Conservation (phyloP, 2,797 vertebrate genomes). For the Squalus acanthias region DNA sequence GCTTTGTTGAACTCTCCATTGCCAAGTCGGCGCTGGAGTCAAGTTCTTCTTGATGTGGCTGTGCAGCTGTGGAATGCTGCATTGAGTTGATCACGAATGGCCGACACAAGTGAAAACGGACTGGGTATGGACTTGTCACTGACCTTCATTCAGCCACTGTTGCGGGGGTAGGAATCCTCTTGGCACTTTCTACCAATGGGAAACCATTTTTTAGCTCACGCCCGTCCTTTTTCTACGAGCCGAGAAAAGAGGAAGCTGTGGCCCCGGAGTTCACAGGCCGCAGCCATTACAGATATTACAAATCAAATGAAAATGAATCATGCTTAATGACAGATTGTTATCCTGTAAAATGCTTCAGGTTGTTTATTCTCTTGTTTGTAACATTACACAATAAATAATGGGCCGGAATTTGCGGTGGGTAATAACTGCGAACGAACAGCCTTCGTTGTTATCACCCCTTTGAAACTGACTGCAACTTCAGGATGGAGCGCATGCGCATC, state of each 20-base stretch:
- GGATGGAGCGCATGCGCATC: too few relatives aligned
- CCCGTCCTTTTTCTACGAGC: neutral
- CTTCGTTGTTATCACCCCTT: too few relatives aligned
- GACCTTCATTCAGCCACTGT: neutral
- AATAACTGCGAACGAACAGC: too few relatives aligned
- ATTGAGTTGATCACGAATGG: neutral
- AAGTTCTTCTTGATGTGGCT: neutral
- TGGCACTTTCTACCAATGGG: neutral
- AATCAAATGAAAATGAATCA: neutral
- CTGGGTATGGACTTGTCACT: neutral
- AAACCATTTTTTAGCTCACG: neutral
- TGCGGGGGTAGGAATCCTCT: neutral
- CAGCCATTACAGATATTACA: neutral
- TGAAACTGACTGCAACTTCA: too few relatives aligned
- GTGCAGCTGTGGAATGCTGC: neutral
- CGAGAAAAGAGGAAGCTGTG: neutral
- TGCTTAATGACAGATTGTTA: neutral
- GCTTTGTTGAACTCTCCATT: neutral
- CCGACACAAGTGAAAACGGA: neutral
- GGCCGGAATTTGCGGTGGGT: too few relatives aligned
- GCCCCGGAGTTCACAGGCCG: neutral
- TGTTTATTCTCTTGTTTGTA: neutral
- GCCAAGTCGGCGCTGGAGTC: too few relatives aligned
- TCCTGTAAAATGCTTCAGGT: neutral
- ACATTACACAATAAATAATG: neutral